Evolutionary conservation across 1,140 invertebrate genomes (phyloP), one percentile per base, ranked within the genome.

Genomic region (Subanguina moxae): DNA sequence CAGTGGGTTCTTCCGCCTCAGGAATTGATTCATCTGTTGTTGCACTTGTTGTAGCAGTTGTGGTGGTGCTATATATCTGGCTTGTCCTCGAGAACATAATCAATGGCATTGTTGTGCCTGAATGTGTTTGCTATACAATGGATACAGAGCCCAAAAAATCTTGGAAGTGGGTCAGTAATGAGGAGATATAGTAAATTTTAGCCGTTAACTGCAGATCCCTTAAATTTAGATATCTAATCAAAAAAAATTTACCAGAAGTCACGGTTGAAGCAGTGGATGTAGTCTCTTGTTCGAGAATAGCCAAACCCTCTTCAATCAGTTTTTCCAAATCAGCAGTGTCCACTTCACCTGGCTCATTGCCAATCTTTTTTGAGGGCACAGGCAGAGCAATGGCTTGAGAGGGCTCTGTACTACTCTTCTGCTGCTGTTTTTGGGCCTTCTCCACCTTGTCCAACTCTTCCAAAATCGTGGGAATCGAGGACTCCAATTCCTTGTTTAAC

Each of bases 401-500:
- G 15, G 62, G 23, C 42, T 1, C 56, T 15, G 68, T 13, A 27
- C 17, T 68, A n/a, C 48, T 21, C 63, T 64, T 23, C 45, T 57
- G 27, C 21, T 74, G 21, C 23, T 72, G n/a, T 57, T 68, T 58
- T 64, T 69, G 15, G 23, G 21, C 15, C 48, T 68, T 72, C 64
- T 30, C 27, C 64, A 43, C 43, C 30, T 43, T 66, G 7, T 70
- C 76, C 21, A 76, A 57, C 32, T 76, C 74, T 19, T 76, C 75
- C 9, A 76, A 52, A 57, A 76, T 76, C 28, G 75, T 30, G 9
- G 74, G 77, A 62, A 76, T 75, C 1, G 74, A 65, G 27, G 48
- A 28, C 42, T 78, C 65, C 52, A 76, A 64, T 59, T 76, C 74
- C 23, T 59, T 66, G 56, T 79, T 62, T 15, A 76, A 57, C 61